Conservation (phyloP, 2,797 vertebrate genomes). For the Danio choprae region DNA sequence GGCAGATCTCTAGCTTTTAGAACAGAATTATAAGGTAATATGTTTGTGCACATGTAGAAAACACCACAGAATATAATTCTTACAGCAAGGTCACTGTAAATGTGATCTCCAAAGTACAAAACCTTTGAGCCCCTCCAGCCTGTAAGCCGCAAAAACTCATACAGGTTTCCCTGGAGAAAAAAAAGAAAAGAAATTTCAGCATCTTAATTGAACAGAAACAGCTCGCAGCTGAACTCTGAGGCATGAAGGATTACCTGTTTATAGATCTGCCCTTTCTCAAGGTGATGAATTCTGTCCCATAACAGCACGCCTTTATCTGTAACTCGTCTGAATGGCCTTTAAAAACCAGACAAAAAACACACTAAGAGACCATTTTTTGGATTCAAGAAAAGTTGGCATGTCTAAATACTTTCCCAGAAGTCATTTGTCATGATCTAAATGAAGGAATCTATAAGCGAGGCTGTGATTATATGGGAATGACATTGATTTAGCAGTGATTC, state of each 20-base stretch:
- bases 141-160: conserved; percentile 97
- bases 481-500: conserved; percentile 5
- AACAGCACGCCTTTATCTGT: conserved; percentile 92
- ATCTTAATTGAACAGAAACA: not conserved
- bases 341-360: conserved; percentile 10
- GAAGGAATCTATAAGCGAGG: not conserved
- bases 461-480: conserved; percentile 13
- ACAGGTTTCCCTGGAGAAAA: conserved; percentile 89
- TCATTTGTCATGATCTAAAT: conserved; percentile 1
- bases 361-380: not conserved
- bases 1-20: no score
- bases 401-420: not conserved
- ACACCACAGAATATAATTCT: conserved; percentile 58
- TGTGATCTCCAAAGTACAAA: conserved; percentile 98
- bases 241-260: conserved; percentile 87
- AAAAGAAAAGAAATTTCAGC: conserved; percentile 48
- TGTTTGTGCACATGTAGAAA: conserved; percentile 33
- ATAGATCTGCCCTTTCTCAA: conserved; percentile 97
- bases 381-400: not conserved
- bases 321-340: conserved; percentile 93
- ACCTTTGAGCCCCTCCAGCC: conserved; percentile 98
- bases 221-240: not conserved
- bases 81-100: conserved; percentile 99
- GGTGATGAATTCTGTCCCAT: conserved; percentile 94
- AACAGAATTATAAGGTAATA: not conserved